These are phyloP conservation scores for Altica lythri DNA, from an alignment of 2,888 invertebrate genomes.

Conservation along the genomic window DNA sequence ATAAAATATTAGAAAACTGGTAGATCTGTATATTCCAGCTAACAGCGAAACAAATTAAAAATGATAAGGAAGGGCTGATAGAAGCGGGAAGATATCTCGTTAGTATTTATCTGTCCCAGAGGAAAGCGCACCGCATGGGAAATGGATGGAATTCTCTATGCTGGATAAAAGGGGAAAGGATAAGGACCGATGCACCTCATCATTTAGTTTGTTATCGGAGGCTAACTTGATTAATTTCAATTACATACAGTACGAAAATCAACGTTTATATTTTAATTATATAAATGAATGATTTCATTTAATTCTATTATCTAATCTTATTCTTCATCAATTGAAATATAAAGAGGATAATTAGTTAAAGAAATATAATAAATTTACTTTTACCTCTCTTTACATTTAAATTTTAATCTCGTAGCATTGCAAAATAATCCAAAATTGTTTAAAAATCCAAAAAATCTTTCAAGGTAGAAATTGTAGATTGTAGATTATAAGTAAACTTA, in stretches of 20 bases:
- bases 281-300: too few species aligned
- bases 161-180: conserved; percentile 24
- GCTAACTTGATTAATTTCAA: conserved; percentile 56
- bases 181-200: conserved; percentile 47
- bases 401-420: too few species aligned
- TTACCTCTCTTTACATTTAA: too few species aligned
- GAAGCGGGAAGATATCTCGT: conserved; percentile 50
- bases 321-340: too few species aligned
- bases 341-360: too few species aligned
- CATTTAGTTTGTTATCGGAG: conserved; percentile 55
- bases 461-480: too few species aligned
- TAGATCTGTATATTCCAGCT: conserved; percentile 6
- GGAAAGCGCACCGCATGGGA: conserved; percentile 43
- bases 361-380: too few species aligned
- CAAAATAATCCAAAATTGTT: too few species aligned
- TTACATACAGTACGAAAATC: conserved; percentile 48
- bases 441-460: too few species aligned
- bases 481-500: too few species aligned
- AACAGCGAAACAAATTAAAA: conserved; percentile 25
- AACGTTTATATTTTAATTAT: conserved; percentile 12
- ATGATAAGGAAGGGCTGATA: conserved; percentile 27
- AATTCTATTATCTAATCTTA: too few species aligned
- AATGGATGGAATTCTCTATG: conserved; percentile 28
- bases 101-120: conserved; percentile 57
- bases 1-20: conserved; percentile 20